These are phyloP conservation scores for Allygus modestus DNA, from an alignment of 2,888 invertebrate genomes.

Conservation along the genomic window DNA sequence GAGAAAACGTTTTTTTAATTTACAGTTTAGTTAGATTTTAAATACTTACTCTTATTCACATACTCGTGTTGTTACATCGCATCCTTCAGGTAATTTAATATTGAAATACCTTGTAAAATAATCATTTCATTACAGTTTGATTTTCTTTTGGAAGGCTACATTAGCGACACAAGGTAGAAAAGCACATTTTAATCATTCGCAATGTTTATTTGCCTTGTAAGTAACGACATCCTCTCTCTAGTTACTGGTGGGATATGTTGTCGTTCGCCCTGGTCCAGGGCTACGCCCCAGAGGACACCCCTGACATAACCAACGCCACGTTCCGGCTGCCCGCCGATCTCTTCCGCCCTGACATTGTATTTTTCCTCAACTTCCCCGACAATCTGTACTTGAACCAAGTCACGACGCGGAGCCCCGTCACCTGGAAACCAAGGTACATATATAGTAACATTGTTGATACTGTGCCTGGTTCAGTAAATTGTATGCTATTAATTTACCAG, in stretches of 20 bases:
- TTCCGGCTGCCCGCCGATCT: slow-evolving; percentile 13
- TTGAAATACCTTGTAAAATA: no score
- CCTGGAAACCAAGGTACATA: slow-evolving; percentile 47
- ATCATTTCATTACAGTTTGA: no score
- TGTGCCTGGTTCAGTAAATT: background rate
- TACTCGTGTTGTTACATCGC: no score
- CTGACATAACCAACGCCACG: background rate
- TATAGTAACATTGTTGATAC: no score
- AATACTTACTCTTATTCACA: no score
- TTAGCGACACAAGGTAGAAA: no score
- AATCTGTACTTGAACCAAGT: slow-evolving; percentile 9
- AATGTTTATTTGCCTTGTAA: background rate
- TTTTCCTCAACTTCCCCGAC: slow-evolving; percentile 39
- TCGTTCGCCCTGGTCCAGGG: slow-evolving; percentile 28
- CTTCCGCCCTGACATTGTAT: slow-evolving; percentile 2
- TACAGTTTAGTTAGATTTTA: no score
- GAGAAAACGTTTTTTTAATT: no score
- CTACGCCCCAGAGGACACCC: background rate
- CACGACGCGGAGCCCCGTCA: slow-evolving; percentile 20
- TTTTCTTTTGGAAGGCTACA: no score
- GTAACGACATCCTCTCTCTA: no score
- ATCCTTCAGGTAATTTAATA: no score
- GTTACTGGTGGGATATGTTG: slow-evolving; percentile 39
- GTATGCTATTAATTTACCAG: background rate
- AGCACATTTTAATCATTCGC: background rate